phyloP scores from a whole-genome alignment of 2,888 invertebrate species.

The Scaptomyza flava region DNA sequence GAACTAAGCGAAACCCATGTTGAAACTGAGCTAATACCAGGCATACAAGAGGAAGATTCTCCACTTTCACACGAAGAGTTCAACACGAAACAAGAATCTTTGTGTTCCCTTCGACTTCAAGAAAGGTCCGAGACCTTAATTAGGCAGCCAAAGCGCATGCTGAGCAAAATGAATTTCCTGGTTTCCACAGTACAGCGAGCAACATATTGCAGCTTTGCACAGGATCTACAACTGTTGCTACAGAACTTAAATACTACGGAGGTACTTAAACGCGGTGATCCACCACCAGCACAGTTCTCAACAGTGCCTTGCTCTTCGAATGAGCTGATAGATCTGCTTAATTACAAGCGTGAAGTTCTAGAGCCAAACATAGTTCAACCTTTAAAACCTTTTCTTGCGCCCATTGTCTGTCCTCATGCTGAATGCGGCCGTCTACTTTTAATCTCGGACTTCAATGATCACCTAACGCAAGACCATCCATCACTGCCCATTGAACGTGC shows the following conservation, averaged over 20 bases:
- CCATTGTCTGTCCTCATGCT: slow-evolving; percentile 76
- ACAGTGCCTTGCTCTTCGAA: slow-evolving; percentile 43
- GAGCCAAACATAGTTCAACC: slow-evolving; percentile 24
- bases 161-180: slow-evolving; percentile 13
- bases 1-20: background rate
- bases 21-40: background rate
- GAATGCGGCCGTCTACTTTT: slow-evolving; percentile 70
- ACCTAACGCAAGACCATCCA: slow-evolving; percentile 74
- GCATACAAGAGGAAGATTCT: background rate
- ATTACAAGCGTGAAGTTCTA: slow-evolving; percentile 18
- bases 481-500: slow-evolving; percentile 77
- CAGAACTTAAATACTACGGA: background rate
- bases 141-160: background rate
- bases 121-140: background rate
- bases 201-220: slow-evolving; percentile 18
- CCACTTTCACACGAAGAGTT: background rate
- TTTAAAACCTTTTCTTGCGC: slow-evolving; percentile 65
- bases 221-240: slow-evolving; percentile 20
- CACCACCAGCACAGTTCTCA: slow-evolving; percentile 60
- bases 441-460: slow-evolving; percentile 79
- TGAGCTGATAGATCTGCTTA: slow-evolving; percentile 34
- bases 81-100: background rate
- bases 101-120: fast-evolving
- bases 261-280: background rate
- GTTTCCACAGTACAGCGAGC: slow-evolving; percentile 52